Evolutionary conservation across 2,113 vertebrate species (phyloP), one percentile per base, ranked within the genome.

Genomic region (Coreoperca whiteheadi): DNA sequence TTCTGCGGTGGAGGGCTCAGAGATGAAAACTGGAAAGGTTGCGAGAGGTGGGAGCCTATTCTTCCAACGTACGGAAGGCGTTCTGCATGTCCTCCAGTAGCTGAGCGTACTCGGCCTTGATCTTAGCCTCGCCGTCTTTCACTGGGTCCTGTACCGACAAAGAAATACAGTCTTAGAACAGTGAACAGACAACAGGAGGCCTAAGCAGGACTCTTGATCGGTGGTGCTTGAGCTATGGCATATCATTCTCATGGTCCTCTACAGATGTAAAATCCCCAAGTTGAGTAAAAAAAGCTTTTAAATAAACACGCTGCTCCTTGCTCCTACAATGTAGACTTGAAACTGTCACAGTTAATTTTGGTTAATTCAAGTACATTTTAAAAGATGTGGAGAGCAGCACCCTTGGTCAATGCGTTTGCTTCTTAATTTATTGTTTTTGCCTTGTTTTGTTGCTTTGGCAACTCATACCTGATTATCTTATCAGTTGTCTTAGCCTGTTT

Each of bases 11-110:
- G 81, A 89, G 82, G 84, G 65, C 54, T 85, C 74, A 77, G 85
- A 90, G 91, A 88, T 90, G 83, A 79, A 77, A 76, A 63, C 69
- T 10, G 68, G 67, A 63, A 51, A 67, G 54, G 57, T 16, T 3
- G 37, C 6, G 77, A 71, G 72, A 43, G 72, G 21, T 4, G 32
- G 39, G 8, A 10, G 23, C 12, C 90, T 96, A 99, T 85, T 99
- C 98, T 94, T 99, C 98, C 90, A 99, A 95, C 30, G 97, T 97
- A 75, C 98, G 98, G 96, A 99, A 99, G 74, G 94, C 94, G 41
- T 98, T 99, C 96, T 99, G 98, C 98, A 99, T 99, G 87, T 99
- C 98, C 92, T 99, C 98, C 91, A 96, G 88, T 39, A 99, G 97
- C 88, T 99, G 98, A 72, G 96, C 95, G 16, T 97, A 99, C 85